Percentiles rank a stretch among this genome's conserved stretches.
Evolutionary conservation across 2,113 vertebrate genomes (phyloP).

Genomic region (Jacana jacana): DNA sequence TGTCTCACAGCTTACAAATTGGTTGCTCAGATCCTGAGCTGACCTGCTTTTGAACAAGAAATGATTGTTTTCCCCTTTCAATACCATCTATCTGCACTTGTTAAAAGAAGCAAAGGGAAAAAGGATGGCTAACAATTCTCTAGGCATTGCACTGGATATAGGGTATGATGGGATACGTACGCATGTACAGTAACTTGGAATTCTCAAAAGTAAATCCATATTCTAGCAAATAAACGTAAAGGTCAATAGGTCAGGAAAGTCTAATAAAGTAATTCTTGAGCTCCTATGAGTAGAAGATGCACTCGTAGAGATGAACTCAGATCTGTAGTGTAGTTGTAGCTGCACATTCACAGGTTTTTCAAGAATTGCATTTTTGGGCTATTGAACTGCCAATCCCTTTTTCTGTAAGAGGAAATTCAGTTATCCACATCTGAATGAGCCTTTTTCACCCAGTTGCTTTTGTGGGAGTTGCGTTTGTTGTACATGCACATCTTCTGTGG

Average conservation of each 20-base stretch:
- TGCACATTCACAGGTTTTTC: not conserved
- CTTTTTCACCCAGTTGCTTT: not conserved
- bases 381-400: constrained; percentile 19
- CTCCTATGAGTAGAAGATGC: not conserved
- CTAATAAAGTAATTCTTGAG: not conserved
- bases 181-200: not conserved
- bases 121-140: not conserved
- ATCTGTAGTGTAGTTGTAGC: not conserved
- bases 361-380: not conserved
- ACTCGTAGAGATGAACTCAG: not conserved
- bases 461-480: constrained; percentile 6
- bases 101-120: not conserved
- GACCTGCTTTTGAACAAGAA: not conserved
- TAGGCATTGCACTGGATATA: not conserved
- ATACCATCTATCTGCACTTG: not conserved
- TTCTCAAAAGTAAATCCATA: not conserved
- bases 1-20: not conserved
- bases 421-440: not conserved
- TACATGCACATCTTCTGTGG: not conserved
- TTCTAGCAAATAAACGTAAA: not conserved
- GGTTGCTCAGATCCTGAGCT: not conserved
- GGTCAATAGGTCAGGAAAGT: not conserved
- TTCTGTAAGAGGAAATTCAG: not conserved
- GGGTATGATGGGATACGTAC: not conserved
- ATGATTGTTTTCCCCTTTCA: not conserved